Evolutionary conservation across 1,140 invertebrate genomes (phyloP).

Genomic region (Drosophila kurseongensis): DNA sequence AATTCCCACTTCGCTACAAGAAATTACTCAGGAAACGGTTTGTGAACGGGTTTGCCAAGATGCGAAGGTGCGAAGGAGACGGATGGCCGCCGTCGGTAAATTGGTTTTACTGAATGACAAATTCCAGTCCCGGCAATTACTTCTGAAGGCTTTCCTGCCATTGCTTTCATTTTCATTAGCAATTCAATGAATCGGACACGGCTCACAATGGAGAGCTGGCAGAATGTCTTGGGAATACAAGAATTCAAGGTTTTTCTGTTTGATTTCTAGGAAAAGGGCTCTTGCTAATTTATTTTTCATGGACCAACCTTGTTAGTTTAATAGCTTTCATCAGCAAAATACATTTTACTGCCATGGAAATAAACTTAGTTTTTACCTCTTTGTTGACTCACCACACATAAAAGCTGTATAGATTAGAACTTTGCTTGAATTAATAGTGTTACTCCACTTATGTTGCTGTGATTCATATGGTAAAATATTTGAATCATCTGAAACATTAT

Average conservation of each 20-base stretch:
- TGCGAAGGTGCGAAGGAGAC: slow-evolving; percentile 13
- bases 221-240: not conserved
- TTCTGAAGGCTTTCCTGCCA: slow-evolving; percentile 11
- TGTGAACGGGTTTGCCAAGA: slow-evolving; percentile 2
- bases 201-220: slow-evolving; percentile 7
- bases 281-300: not conserved
- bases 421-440: too few relatives aligned
- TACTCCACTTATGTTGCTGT: not conserved
- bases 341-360: not conserved
- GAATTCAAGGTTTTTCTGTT: slow-evolving; percentile 3
- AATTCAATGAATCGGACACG: slow-evolving; percentile 27
- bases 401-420: too few relatives aligned
- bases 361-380: too few relatives aligned
- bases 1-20: slow-evolving; percentile 17
- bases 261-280: not conserved
- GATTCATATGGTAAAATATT: not conserved
- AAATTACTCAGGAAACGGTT: slow-evolving; percentile 21
- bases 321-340: not conserved
- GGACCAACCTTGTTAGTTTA: not conserved
- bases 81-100: slow-evolving; percentile 44
- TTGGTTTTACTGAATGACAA: slow-evolving; percentile 44
- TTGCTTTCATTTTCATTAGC: slow-evolving; percentile 25
- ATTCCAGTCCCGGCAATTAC: slow-evolving; percentile 39
- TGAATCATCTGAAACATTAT: not conserved
- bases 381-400: too few relatives aligned